These are phyloP conservation scores for Myotis findleyi DNA, from an alignment of 2,797 vertebrate genomes.

Conservation along the genomic window DNA sequence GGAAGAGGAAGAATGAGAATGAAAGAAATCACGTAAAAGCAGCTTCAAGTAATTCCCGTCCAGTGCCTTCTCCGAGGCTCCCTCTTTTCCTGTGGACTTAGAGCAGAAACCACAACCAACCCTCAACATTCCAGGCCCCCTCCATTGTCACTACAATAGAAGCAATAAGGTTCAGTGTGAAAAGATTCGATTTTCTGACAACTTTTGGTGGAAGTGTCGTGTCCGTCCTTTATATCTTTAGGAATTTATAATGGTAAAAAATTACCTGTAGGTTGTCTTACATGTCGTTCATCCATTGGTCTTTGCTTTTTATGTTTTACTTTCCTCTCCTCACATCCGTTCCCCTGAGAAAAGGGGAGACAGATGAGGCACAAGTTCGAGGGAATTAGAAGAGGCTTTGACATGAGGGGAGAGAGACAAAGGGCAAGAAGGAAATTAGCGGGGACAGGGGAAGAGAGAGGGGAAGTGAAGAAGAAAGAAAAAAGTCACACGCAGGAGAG, in stretches of 20 bases:
- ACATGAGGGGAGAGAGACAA: not conserved
- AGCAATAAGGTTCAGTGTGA: not conserved
- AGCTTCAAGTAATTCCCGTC: not conserved
- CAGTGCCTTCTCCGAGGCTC: not conserved
- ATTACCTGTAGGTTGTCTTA: constrained; percentile 67
- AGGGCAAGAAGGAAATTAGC: not conserved
- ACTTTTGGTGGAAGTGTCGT: constrained; percentile 6
- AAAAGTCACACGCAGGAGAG: constrained; percentile 15
- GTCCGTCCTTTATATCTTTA: constrained; percentile 24
- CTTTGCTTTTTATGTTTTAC: constrained; percentile 61
- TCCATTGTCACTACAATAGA: not conserved
- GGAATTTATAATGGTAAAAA: constrained; percentile 34
- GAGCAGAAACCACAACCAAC: constrained; percentile 13
- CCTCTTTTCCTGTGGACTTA: not conserved
- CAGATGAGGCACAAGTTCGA: constrained; percentile 40
- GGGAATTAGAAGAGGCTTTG: constrained; percentile 39
- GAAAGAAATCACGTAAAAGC: not conserved
- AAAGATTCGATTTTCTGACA: constrained; percentile 34
- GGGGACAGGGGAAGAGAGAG: not conserved
- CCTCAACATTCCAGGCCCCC: not conserved
- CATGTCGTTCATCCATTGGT: constrained; percentile 38
- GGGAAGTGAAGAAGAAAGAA: not conserved
- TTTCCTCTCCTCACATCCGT: constrained; percentile 46
- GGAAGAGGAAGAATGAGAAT: not conserved
- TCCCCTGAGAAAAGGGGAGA: constrained; percentile 76